Base-by-base conservation (phyloP, 2,113 vertebrate genomes). In the Probosciger aterrimus region DNA sequence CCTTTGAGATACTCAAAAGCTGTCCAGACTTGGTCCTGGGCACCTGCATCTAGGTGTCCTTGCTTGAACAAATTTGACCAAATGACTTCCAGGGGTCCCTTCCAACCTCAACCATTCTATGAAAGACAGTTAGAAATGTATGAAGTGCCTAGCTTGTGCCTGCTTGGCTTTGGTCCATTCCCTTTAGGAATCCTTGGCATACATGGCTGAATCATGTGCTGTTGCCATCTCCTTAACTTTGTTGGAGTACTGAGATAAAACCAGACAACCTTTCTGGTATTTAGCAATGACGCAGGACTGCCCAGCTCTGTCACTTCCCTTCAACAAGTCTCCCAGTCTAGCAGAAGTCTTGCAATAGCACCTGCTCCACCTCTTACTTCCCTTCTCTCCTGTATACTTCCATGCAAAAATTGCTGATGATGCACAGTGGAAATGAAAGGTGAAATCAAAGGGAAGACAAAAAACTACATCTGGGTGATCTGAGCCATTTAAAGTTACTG, bases 151-250 rank as follows among this genome's bases (percentile, higher is more conserved):
- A 55, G 12, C 28, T 91, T 70, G 46, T 67, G 31, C n/a, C 41
- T 67, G 19, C 11, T 74, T 70, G 25, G 43, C 33, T 64, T 64
- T 68, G 27, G 11, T 24, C 18, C 20, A 19, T 70, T 86, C 19
- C 4, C 4, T 57, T 73, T n/a, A 52, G 60, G 49, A 90, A 70
- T 69, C 10, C 18, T 39, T 62, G 47, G 17, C 28, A 6, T 73
- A 60, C 0, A 1, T 52, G 43, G 20, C 22, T 49, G 53, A 90
- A 63, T 46, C 6, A 7, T 3, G 1, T 5, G 2, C 62, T 55
- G 7, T 20, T 77, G 15, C 37, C 82, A 33, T 67, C 18, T 14
- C 28, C 31, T 41, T 74, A 47, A 33, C 23, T 10, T 44, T 73
- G 41, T 7, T 77, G 65, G 39, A 67, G 33, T 78, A 44, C 30